These are phyloP conservation scores for Triplophysa bombifrons DNA, from an alignment of 2,797 vertebrate genomes.

Conservation along the genomic window DNA sequence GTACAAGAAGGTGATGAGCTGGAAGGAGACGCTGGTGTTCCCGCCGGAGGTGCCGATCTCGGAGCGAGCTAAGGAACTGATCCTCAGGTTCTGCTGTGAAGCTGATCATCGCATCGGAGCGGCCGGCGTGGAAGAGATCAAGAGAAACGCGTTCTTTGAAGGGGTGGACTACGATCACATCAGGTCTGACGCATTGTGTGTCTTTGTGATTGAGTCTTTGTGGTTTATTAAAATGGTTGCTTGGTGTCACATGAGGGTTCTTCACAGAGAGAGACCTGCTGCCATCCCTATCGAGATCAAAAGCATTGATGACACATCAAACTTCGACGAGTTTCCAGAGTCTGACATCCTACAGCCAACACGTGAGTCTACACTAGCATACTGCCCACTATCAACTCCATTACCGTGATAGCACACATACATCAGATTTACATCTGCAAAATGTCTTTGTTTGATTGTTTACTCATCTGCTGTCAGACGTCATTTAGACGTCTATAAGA, in stretches of 20 bases:
- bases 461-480: too few species aligned
- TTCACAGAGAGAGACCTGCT: conserved; percentile 89
- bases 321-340: conserved; percentile 98
- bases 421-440: too few species aligned
- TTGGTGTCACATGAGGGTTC: background rate
- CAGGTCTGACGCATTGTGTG: conserved; percentile 71
- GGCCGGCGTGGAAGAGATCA: conserved; percentile 86
- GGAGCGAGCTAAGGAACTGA: conserved; percentile 88
- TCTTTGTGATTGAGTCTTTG: background rate
- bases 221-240: too few species aligned
- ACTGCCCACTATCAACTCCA: too few species aligned
- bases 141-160: conserved; percentile 89
- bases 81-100: conserved; percentile 90
- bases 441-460: too few species aligned
- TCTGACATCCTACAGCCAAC: conserved; percentile 96
- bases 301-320: conserved; percentile 99
- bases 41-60: conserved; percentile 89
- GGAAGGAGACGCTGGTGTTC: conserved; percentile 88
- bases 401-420: too few species aligned
- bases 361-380: conserved; percentile 72
- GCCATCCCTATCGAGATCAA: conserved; percentile 97
- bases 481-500: too few species aligned
- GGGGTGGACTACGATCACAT: conserved; percentile 90
- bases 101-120: conserved; percentile 87
- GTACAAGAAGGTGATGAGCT: conserved; percentile 90